phyloP scores from a whole-genome alignment of 1,140 invertebrate species.

The Hyposmocoma kahamanoa region DNA sequence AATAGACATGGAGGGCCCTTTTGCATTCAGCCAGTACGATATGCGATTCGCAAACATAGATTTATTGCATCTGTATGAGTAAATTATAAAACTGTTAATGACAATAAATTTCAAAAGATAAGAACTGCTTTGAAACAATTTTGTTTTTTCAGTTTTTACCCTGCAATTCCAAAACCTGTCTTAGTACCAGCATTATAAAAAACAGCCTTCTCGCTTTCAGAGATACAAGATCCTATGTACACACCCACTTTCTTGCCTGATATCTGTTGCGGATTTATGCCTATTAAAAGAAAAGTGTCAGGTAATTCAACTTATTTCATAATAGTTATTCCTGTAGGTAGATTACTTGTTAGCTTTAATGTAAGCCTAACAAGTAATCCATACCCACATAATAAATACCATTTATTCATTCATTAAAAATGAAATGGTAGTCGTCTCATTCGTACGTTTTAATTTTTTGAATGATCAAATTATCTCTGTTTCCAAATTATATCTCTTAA shows the following conservation, averaged over 20 bases:
- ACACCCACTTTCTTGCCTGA: conserved; percentile 34
- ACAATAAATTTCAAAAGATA: not conserved
- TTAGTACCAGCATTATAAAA: conserved; percentile 19
- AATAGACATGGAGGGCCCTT: conserved; percentile 85
- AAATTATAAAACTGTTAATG: too few relatives aligned
- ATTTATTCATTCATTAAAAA: too few relatives aligned
- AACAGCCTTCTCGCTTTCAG: conserved; percentile 31
- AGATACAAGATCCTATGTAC: conserved; percentile 32
- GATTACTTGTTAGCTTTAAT: too few relatives aligned
- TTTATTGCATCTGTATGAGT: conserved; percentile 80
- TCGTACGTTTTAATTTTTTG: too few relatives aligned
- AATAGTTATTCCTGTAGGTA: too few relatives aligned
- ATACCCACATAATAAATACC: too few relatives aligned
- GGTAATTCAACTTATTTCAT: too few relatives aligned
- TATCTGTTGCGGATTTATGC: conserved; percentile 28
- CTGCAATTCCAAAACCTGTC: conserved; percentile 26
- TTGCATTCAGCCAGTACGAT: conserved; percentile 81
- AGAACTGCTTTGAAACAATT: not conserved
- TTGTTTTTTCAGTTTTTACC: conserved; percentile 15
- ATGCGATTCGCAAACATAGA: conserved; percentile 93
- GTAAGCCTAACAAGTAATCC: too few relatives aligned
- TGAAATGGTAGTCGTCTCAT: too few relatives aligned
- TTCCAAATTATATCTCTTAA: too few relatives aligned
- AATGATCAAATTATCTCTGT: too few relatives aligned
- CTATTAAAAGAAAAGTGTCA: too few relatives aligned